A percentile compares a stretch with the other conserved stretches of the same genome.
phyloP scores from a whole-genome alignment of 2,888 invertebrate species.

The Drosophila mayaguana region DNA sequence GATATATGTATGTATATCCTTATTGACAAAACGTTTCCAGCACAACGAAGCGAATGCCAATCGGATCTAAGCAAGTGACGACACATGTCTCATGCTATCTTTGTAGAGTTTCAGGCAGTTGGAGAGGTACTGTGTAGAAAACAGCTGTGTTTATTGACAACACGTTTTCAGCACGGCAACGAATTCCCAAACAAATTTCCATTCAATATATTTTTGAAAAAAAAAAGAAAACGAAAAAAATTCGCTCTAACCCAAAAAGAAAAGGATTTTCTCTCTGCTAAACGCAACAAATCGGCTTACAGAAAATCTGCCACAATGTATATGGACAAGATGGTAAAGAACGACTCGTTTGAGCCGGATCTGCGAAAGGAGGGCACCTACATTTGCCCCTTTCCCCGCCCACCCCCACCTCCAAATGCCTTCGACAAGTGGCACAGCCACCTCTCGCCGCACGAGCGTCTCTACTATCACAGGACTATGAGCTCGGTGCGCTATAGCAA shows the following conservation, averaged over 20 bases:
- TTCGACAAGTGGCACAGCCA: constrained; percentile 82
- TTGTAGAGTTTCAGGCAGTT: neutral
- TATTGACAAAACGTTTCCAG: constrained; percentile 56
- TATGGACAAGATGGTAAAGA: constrained; percentile 60
- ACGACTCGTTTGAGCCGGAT: constrained; percentile 83
- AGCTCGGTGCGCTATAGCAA: constrained; percentile 86
- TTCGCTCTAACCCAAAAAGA: constrained; percentile 4
- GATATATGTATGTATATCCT: neutral
- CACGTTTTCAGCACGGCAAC: constrained; percentile 41
- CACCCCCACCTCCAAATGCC: constrained; percentile 54
- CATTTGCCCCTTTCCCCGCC: constrained; percentile 83
- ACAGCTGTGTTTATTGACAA: constrained; percentile 46
- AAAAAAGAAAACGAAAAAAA: neutral
- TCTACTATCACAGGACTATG: constrained; percentile 86
- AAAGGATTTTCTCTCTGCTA: neutral
- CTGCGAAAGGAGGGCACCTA: constrained; percentile 86
- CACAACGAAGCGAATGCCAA: constrained; percentile 25
- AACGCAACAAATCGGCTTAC: neutral
- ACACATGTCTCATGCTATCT: neutral
- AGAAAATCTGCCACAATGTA: constrained; percentile 51
- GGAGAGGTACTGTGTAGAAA: neutral
- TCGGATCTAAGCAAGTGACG: neutral
- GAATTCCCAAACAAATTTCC: neutral
- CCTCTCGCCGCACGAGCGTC: constrained; percentile 85
- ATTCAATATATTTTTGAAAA: constrained; percentile 6